Conservation (phyloP, 2,888 invertebrate species). For the Eumerus sabulonum region DNA sequence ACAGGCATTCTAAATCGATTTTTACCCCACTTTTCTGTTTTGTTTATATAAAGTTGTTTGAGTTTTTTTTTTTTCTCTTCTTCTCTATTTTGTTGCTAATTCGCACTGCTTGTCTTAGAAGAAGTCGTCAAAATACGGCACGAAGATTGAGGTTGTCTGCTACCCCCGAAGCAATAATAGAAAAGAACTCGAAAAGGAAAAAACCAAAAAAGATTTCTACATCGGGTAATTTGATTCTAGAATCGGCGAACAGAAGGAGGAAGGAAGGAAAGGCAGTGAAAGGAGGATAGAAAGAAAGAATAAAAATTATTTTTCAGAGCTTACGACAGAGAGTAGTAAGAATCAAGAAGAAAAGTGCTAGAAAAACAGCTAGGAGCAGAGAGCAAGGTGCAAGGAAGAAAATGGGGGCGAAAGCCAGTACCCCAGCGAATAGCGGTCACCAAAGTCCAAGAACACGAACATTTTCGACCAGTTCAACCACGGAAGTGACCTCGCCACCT, state of each 20-base stretch:
- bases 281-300: constrained; percentile 3
- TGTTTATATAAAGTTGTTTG: constrained; percentile 36
- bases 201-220: constrained; percentile 11
- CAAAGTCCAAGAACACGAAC: constrained; percentile 87
- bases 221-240: constrained; percentile 27
- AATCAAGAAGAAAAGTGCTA: too few species aligned
- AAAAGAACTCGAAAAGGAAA: not conserved
- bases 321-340: too few species aligned
- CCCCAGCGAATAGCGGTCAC: constrained; percentile 83
- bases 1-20: constrained; percentile 46
- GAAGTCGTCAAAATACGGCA: constrained; percentile 18
- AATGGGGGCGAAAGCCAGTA: constrained; percentile 93
- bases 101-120: constrained; percentile 29
- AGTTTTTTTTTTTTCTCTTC: not conserved
- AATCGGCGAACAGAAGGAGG: constrained; percentile 3
- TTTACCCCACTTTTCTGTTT: constrained; percentile 49
- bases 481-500: constrained; percentile 81
- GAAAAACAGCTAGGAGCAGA: too few species aligned
- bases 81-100: constrained; percentile 37
- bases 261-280: constrained; percentile 7
- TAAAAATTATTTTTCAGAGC: not conserved
- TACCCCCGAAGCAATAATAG: constrained; percentile 7
- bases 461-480: constrained; percentile 87
- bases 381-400: constrained; percentile 1
- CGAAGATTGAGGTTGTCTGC: constrained; percentile 6